Conservation (phyloP, 2,113 vertebrate species). For the Turnix velox region DNA sequence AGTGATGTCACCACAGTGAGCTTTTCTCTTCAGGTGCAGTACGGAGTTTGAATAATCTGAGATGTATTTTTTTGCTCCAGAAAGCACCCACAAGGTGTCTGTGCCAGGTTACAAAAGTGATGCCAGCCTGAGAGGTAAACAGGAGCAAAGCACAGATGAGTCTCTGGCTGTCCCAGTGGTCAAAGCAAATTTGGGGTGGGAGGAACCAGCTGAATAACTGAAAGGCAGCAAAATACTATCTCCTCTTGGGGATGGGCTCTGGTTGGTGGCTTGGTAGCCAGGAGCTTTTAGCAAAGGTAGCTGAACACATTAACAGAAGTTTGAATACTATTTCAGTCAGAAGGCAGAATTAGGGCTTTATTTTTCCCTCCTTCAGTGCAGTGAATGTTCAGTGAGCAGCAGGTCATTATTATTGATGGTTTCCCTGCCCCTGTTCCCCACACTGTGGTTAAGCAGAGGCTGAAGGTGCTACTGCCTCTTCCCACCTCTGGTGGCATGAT, state of each 20-base stretch:
- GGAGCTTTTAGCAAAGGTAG: background rate
- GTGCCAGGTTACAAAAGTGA: background rate
- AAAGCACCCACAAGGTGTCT: accelerated
- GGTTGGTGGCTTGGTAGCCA: accelerated
- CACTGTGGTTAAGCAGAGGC: background rate
- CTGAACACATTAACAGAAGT: accelerated
- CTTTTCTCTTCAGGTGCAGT: background rate
- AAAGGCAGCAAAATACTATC: background rate
- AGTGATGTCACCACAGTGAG: accelerated
- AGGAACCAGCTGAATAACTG: background rate
- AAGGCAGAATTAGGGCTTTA: background rate
- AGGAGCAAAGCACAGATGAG: accelerated
- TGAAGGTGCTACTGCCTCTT: background rate
- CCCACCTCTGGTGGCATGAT: background rate
- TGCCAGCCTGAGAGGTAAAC: accelerated
- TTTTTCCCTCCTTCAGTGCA: too few relatives aligned
- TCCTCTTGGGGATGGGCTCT: background rate
- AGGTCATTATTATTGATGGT: accelerated
- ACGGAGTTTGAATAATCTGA: background rate
- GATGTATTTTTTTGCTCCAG: accelerated
- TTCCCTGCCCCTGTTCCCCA: background rate
- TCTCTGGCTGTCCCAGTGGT: background rate
- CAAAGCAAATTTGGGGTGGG: background rate
- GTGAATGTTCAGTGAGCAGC: background rate
- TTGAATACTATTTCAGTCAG: accelerated